Base-by-base conservation (phyloP, 2,797 vertebrate genomes). In the Oreochromis grahami region DNA sequence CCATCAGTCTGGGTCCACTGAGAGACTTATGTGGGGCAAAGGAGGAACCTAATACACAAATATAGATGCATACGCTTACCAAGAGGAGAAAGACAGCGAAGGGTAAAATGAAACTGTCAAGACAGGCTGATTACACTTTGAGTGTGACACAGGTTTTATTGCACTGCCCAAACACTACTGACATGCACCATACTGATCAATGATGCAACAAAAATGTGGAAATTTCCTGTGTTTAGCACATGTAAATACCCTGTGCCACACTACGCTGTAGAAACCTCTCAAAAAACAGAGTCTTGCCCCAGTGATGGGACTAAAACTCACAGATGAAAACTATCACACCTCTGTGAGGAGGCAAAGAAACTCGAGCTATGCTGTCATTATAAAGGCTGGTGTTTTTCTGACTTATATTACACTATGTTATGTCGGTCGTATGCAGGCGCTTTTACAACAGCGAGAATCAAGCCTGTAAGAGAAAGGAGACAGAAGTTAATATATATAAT, bases 341-440 rank as follows among this genome's bases (percentile, higher is more conserved):
- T 96, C 97, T 97, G 86, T 41, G 19, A 72, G 24, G 12, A 60
- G 53, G 36, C 29, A 74, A 55, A 48, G 14, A 56, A 77, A 41
- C 17, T 26, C 2, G 12, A 17, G 45, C 43, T 26, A 26, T 8
- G 38, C 21, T 72, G 51, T 19, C 6, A 78, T 3, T 29, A 83
- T 68, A 34, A 17, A 26, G 6, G 38, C 29, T 72, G 4, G 43
- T 1, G 43, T 29, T 48, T 0, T 65, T 60, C 34, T 6, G 34
- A 72, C 7, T 84, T 19, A 7, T 78, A 5, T 8, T 26, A 36
- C 79, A 84, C 55, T 55, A 79, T 15, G n/a, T 50, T 17, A 96
- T 96, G 96, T 96, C 92, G 87, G 43, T 97, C 94, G 79, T 88
- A 74, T 2, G 58, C 85, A 63, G 95, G 95, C 12, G 93, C 89